phyloP scores from a whole-genome alignment of 2,797 vertebrate species.

The Anguilla anguilla region DNA sequence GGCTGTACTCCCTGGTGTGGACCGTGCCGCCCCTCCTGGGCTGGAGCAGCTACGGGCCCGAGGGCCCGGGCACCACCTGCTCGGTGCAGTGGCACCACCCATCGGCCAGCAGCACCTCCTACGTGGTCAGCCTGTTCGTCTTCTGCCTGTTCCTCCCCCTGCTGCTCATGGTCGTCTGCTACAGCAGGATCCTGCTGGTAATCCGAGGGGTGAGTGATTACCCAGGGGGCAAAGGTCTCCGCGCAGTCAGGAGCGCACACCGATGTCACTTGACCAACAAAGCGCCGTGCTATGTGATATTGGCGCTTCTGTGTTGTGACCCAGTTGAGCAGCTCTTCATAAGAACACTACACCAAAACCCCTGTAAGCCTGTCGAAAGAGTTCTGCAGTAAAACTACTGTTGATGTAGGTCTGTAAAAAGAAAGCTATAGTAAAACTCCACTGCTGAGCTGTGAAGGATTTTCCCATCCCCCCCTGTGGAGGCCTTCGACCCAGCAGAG shows the following conservation, averaged over 20 bases:
- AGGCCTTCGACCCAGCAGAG: neutral
- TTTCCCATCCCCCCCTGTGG: neutral
- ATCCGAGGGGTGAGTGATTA: slow-evolving; percentile 56
- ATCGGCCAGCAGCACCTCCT: slow-evolving; percentile 62
- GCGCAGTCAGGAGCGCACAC: neutral
- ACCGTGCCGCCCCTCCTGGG: slow-evolving; percentile 71
- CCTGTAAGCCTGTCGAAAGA: neutral
- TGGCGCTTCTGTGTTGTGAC: neutral
- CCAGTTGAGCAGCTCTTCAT: neutral
- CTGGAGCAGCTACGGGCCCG: slow-evolving; percentile 73
- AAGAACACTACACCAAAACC: neutral
- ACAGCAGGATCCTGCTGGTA: slow-evolving; percentile 67
- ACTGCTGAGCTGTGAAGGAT: neutral
- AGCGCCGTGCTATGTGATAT: neutral
- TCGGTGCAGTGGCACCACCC: slow-evolving; percentile 74
- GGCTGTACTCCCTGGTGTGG: slow-evolving; percentile 74
- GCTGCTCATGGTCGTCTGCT: slow-evolving; percentile 71
- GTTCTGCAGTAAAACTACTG: neutral
- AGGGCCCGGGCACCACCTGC: slow-evolving; percentile 73
- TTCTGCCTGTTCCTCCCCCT: slow-evolving; percentile 75
- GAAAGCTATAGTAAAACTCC: neutral
- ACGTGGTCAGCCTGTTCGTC: slow-evolving; percentile 72
- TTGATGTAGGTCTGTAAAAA: neutral
- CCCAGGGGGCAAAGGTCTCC: neutral
- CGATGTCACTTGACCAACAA: neutral